A percentile compares a stretch with the other conserved stretches of the same genome.
Conservation (phyloP, 2,113 vertebrate species). For the Microcebus jonahi region DNA sequence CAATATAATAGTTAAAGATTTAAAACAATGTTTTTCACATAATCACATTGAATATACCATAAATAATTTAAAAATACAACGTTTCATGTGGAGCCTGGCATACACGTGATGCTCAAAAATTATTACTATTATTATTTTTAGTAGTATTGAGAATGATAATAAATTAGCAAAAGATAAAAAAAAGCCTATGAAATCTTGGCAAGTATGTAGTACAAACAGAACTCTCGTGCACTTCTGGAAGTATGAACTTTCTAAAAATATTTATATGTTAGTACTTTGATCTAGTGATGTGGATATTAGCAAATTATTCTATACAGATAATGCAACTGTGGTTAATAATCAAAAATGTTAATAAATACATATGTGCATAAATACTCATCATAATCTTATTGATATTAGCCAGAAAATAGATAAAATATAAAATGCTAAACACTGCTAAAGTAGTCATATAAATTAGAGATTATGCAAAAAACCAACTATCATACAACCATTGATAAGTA, state of each 20-base stretch:
- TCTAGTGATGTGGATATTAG: neutral
- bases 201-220: neutral
- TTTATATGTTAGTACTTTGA: neutral
- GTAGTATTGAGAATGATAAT: neutral
- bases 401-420: neutral
- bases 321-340: neutral
- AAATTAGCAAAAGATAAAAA: neutral
- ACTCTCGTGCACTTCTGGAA: neutral
- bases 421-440: constrained; percentile 12
- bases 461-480: neutral
- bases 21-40: neutral
- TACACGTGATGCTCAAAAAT: neutral
- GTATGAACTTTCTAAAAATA: neutral
- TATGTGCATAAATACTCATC: neutral
- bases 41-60: neutral
- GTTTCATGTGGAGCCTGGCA: neutral
- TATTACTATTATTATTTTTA: neutral
- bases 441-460: neutral
- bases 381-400: neutral
- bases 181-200: neutral
- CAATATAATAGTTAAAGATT: neutral
- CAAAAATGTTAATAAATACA: neutral
- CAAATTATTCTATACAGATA: neutral
- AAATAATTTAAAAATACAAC: neutral
- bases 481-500: neutral